Evolutionary conservation across 2,888 invertebrate genomes (phyloP).

Genomic region (Cephus nigrinus): DNA sequence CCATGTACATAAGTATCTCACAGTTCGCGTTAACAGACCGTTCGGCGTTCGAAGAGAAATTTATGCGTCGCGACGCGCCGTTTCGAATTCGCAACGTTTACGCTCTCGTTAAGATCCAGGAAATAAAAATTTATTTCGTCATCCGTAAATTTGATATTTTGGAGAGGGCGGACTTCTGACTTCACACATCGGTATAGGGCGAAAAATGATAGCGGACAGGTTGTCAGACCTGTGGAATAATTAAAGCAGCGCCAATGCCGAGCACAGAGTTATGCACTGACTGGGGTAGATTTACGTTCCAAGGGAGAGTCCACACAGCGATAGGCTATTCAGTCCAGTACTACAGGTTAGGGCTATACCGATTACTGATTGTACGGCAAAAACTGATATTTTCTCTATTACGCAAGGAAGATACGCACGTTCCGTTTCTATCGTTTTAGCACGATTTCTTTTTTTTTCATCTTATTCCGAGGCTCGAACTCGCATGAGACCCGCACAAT

Average conservation of each 20-base stretch:
- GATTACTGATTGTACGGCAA: background rate
- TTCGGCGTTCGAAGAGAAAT: background rate
- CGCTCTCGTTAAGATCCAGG: background rate
- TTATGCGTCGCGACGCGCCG: background rate
- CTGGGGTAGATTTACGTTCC: background rate
- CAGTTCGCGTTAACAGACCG: background rate
- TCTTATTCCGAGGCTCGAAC: background rate
- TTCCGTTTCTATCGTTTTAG: background rate
- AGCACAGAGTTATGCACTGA: background rate
- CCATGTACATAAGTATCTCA: background rate
- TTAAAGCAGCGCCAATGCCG: background rate
- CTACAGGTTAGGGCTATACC: background rate
- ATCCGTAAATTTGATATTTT: background rate
- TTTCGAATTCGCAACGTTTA: background rate
- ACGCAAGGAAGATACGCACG: background rate
- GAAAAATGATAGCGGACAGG: background rate
- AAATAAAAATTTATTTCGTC: background rate
- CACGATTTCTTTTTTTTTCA: background rate
- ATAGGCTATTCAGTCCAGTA: background rate
- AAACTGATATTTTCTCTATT: background rate
- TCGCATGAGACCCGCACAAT: background rate
- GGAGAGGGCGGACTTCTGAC: background rate
- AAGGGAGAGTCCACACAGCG: background rate
- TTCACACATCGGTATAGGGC: background rate
- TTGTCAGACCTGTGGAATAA: background rate